Evolutionary conservation across 1,140 invertebrate species (phyloP).

Genomic region (Drosophila insularis): DNA sequence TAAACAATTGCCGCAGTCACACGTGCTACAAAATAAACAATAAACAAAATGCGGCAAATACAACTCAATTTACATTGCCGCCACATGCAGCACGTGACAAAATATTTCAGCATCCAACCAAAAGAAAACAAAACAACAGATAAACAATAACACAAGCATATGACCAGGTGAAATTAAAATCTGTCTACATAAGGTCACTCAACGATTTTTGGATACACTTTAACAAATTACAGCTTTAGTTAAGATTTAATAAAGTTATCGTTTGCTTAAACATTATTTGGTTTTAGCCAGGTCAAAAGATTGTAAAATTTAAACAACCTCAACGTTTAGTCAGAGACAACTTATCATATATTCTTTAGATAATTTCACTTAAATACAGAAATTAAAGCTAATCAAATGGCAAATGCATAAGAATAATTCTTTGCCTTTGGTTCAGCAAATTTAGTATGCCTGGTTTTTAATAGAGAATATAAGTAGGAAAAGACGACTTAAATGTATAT

Average conservation of each 20-base stretch:
- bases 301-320: too few species aligned
- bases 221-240: neutral
- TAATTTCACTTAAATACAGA: too few species aligned
- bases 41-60: slow-evolving; percentile 64
- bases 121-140: slow-evolving; percentile 37
- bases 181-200: slow-evolving; percentile 26
- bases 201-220: neutral
- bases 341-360: too few species aligned
- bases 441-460: neutral
- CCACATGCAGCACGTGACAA: slow-evolving; percentile 68
- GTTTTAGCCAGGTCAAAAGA: too few species aligned
- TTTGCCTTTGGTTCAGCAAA: neutral
- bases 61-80: slow-evolving; percentile 65
- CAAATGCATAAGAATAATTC: too few species aligned
- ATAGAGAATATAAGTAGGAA: neutral
- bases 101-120: slow-evolving; percentile 45
- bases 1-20: slow-evolving; percentile 58
- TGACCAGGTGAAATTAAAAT: slow-evolving; percentile 44
- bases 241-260: neutral
- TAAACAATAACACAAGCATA: slow-evolving; percentile 32
- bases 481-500: neutral
- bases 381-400: neutral
- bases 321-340: too few species aligned
- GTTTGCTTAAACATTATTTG: too few species aligned
- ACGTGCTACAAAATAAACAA: slow-evolving; percentile 62